Percentiles rank a stretch among this genome's conserved stretches.
phyloP scores from a whole-genome alignment of 2,797 vertebrate species.

The Cercopithecus neglectus region DNA sequence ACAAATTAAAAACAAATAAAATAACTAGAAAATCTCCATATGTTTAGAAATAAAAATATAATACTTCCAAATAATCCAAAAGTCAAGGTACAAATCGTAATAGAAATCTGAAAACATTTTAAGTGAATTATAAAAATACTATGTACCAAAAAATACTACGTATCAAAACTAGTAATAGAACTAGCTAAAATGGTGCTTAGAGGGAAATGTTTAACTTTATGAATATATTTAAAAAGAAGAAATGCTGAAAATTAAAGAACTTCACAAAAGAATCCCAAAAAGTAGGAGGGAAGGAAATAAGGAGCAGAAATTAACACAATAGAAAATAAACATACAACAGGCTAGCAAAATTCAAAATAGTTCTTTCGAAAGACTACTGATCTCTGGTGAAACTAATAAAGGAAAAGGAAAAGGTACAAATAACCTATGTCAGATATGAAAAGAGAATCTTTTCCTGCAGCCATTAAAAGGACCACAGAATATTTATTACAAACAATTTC shows the following conservation, averaged over 20 bases:
- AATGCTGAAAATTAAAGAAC: slow-evolving; percentile 11
- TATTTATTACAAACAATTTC: neutral
- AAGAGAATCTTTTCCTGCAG: neutral
- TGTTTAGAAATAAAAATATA: slow-evolving; percentile 32
- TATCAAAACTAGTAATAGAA: neutral
- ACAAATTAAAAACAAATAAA: slow-evolving; percentile 9
- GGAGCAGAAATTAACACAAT: neutral
- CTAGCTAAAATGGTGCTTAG: neutral
- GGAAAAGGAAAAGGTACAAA: neutral
- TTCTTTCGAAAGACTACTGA: neutral
- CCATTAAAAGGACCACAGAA: neutral
- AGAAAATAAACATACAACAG: slow-evolving; percentile 1
- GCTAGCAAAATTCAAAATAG: neutral
- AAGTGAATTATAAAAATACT: slow-evolving; percentile 6
- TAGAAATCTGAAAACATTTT: slow-evolving; percentile 6
- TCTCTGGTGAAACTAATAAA: neutral
- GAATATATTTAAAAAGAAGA: neutral
- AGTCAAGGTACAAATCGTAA: neutral
- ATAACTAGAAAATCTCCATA: slow-evolving; percentile 1
- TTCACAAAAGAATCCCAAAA: neutral
- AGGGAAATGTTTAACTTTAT: neutral
- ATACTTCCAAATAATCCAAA: neutral
- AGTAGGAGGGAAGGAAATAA: neutral
- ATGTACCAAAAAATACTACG: neutral
- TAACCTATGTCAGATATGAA: neutral